These are phyloP conservation scores for Nycticorax nycticorax DNA, from an alignment of 2,113 vertebrate genomes.

Conservation along the genomic window DNA sequence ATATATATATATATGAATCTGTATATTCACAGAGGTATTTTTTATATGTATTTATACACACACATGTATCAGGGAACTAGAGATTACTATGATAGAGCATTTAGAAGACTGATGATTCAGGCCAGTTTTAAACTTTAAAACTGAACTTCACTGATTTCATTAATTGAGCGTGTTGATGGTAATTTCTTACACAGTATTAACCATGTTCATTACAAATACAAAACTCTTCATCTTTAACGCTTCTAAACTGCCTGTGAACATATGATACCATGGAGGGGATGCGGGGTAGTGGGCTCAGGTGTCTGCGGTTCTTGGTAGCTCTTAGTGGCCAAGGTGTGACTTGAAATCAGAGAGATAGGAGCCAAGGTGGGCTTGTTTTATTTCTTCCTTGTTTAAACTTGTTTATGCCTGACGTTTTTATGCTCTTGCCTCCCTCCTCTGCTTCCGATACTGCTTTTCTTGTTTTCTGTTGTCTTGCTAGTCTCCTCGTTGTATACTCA, in stretches of 20 bases:
- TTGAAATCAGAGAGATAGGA: neutral
- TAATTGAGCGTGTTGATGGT: neutral
- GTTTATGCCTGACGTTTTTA: neutral
- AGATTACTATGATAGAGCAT: neutral
- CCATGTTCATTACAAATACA: neutral
- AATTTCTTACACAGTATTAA: neutral
- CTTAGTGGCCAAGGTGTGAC: neutral
- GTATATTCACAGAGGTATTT: neutral
- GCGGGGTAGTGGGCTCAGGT: rapidly evolving
- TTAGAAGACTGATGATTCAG: neutral
- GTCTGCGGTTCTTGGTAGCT: neutral
- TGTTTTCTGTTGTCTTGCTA: neutral
- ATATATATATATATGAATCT: neutral
- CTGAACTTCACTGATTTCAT: neutral
- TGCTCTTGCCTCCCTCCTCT: neutral
- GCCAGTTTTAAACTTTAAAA: neutral
- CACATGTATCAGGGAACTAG: neutral
- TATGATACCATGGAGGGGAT: rapidly evolving
- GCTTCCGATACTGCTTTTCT: neutral
- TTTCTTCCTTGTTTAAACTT: neutral
- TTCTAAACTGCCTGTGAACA: neutral
- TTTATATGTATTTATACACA: neutral
- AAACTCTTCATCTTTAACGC: neutral
- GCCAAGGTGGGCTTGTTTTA: too few relatives aligned
- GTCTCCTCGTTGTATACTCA: neutral